Percentiles rank a stretch among this genome's conserved stretches.
Evolutionary conservation across 2,113 vertebrate species (phyloP).

Genomic region (Ramphastos sulfuratus): DNA sequence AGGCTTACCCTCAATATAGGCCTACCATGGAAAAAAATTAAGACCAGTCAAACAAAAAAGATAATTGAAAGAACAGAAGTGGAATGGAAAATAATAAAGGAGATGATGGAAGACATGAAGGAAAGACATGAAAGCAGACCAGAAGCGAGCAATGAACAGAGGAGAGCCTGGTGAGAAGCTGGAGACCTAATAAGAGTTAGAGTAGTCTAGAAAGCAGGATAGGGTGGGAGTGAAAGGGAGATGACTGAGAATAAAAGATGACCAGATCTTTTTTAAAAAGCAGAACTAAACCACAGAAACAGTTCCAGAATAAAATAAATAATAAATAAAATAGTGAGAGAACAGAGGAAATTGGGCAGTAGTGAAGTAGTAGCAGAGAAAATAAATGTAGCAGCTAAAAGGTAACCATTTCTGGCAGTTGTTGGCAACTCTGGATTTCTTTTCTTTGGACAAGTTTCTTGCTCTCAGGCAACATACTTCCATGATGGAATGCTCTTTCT

Average conservation of each 20-base stretch:
- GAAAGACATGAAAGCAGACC: not conserved
- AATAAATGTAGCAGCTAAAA: not conserved
- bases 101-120: not conserved
- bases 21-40: not conserved
- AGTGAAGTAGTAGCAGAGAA: not conserved
- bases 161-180: not conserved
- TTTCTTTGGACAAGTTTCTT: not conserved
- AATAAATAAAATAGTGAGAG: not conserved
- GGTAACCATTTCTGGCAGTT: not conserved
- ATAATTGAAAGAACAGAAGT: fast-evolving
- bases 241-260: not conserved
- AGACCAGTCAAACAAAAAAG: not conserved
- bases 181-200: not conserved
- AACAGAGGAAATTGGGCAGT: not conserved
- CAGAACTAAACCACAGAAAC: not conserved
- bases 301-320: not conserved
- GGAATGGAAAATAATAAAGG: not conserved
- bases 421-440: not conserved
- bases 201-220: not conserved
- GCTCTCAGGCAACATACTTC: not conserved
- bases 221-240: not conserved
- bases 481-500: not conserved
- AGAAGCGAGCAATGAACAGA: not conserved
- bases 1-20: not conserved
- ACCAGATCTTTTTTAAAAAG: not conserved